Percentiles rank a stretch among this genome's conserved stretches.
phyloP scores from a whole-genome alignment of 2,113 vertebrate genomes.

The Anhinga rufa region DNA sequence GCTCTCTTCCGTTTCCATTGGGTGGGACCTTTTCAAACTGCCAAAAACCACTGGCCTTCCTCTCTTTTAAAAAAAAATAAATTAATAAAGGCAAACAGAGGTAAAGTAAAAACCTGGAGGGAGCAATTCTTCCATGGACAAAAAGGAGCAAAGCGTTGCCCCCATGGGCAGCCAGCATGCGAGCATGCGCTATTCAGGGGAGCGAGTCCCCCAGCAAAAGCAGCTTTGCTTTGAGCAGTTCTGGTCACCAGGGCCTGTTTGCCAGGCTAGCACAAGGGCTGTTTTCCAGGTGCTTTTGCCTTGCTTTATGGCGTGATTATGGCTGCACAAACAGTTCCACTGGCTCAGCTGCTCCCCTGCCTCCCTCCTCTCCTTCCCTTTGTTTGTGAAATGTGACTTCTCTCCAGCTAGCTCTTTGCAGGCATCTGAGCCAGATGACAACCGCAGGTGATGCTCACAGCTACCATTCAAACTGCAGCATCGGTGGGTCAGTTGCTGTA shows the following conservation, averaged over 20 bases:
- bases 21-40: not conserved
- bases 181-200: rapidly evolving
- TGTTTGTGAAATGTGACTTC: not conserved
- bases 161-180: not conserved
- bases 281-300: not conserved
- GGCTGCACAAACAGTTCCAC: slow-evolving; percentile 6
- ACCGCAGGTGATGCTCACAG: not conserved
- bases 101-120: not conserved
- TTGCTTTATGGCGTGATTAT: not conserved
- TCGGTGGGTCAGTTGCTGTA: not conserved
- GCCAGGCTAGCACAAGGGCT: not conserved
- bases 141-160: not conserved
- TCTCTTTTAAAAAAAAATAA: not conserved
- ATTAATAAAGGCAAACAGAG: not conserved
- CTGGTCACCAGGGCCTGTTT: not conserved
- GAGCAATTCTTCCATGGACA: not conserved
- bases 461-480: rapidly evolving
- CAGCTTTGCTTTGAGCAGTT: not conserved
- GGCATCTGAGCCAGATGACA: not conserved
- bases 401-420: not conserved
- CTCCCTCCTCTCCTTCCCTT: not conserved
- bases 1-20: not conserved
- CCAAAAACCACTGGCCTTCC: not conserved
- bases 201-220: not conserved
- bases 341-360: not conserved